Evolutionary conservation across 2,888 invertebrate genomes (phyloP).

Genomic region (Smittia sp.): DNA sequence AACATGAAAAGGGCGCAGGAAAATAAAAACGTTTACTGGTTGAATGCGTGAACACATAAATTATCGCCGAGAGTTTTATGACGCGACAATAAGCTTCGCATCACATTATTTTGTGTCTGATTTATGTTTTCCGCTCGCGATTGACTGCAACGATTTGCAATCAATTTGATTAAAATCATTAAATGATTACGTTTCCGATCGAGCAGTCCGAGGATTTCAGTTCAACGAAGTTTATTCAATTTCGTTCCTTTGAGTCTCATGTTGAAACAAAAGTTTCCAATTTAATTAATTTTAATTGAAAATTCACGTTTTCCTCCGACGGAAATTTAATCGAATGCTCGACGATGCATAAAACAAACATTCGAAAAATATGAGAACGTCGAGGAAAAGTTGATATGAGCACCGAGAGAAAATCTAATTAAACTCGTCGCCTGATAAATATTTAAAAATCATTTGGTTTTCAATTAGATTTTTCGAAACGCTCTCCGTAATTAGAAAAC

Average conservation of each 20-base stretch:
- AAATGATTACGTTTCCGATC: neutral
- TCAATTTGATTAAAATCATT: neutral
- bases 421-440: neutral
- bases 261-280: neutral
- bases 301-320: neutral
- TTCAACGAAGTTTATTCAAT: conserved; percentile 5
- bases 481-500: too few species aligned
- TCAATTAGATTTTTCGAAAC: too few species aligned
- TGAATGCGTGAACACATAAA: conserved; percentile 2
- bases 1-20: neutral
- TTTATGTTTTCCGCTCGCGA: too few species aligned
- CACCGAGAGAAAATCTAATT: conserved; percentile 2
- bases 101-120: too few species aligned
- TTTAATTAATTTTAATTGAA: conserved; percentile 1
- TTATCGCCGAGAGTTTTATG: neutral
- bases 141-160: neutral
- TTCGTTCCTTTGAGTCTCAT: neutral
- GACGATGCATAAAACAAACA: conserved; percentile 3
- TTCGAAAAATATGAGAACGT: neutral
- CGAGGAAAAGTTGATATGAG: neutral
- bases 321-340: conserved; percentile 21
- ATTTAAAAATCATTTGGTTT: neutral
- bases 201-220: neutral
- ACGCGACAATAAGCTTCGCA: neutral
- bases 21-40: neutral